These are phyloP conservation scores for Ochotona princeps DNA, from an alignment of 2,113 vertebrate genomes.

Conservation along the genomic window DNA sequence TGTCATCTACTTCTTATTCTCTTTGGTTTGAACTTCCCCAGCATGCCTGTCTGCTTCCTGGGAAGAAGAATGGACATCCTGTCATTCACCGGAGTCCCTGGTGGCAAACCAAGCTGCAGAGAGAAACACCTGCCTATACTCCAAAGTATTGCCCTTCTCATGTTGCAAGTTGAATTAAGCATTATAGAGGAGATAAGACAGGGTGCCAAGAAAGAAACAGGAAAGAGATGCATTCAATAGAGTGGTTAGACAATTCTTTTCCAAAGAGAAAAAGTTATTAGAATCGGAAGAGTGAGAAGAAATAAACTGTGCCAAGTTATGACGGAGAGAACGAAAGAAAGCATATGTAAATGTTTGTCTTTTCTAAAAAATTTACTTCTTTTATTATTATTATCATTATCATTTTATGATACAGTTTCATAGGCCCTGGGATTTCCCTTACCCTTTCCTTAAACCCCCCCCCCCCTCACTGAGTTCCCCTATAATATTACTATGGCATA, in stretches of 20 bases:
- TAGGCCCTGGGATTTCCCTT: no score
- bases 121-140: not conserved
- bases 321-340: not conserved
- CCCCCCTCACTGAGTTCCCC: no score
- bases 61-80: not conserved
- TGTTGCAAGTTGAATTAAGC: not conserved
- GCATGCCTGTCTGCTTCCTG: not conserved
- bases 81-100: not conserved
- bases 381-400: no score
- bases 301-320: not conserved
- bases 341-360: not conserved
- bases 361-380: no score
- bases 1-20: not conserved
- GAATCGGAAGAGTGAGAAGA: not conserved
- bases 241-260: not conserved
- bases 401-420: no score
- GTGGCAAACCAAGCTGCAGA: not conserved
- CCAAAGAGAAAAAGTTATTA: not conserved
- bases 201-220: not conserved
- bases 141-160: not conserved
- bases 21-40: not conserved
- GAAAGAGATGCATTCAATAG: not conserved
- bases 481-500: no score
- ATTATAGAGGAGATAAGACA: constrained; percentile 1
- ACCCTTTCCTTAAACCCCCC: no score